Evolutionary conservation across 2,797 vertebrate genomes (phyloP).

Genomic region (Melanotaenia pygmaea): DNA sequence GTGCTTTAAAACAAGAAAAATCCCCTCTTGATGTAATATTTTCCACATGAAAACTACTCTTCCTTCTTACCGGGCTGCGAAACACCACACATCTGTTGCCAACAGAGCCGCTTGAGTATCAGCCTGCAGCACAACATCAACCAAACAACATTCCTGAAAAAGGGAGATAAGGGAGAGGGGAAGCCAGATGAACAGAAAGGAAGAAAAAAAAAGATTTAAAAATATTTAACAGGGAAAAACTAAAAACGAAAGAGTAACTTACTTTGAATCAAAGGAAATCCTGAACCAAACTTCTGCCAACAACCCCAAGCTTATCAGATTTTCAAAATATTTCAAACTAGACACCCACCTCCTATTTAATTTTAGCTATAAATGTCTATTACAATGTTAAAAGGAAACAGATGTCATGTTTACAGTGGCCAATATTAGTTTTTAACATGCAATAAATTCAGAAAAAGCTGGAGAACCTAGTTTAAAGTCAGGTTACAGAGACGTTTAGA

Average conservation of each 20-base stretch:
- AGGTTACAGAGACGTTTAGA: neutral
- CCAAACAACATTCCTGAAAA: constrained; percentile 86
- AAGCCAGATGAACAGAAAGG: neutral
- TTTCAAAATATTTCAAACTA: neutral
- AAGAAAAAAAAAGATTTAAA: neutral
- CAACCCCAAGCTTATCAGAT: neutral
- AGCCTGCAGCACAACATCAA: constrained; percentile 85
- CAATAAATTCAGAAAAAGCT: neutral
- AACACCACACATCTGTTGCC: constrained; percentile 93
- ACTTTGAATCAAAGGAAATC: constrained; percentile 37
- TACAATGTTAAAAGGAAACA: neutral
- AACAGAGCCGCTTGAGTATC: constrained; percentile 88
- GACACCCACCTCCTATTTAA: neutral
- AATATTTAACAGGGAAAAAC: neutral
- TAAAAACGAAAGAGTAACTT: constrained; percentile 45
- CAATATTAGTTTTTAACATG: neutral
- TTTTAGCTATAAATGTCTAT: neutral
- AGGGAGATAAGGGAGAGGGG: neutral
- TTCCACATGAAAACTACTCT: constrained; percentile 4
- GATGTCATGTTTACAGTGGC: neutral
- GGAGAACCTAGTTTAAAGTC: neutral
- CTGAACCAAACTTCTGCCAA: neutral
- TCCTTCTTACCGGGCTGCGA: constrained; percentile 88
- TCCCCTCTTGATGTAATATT: neutral
- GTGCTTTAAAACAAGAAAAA: neutral